Base-by-base conservation (phyloP, 1,140 invertebrate species). In the Heliconius nattereri region DNA sequence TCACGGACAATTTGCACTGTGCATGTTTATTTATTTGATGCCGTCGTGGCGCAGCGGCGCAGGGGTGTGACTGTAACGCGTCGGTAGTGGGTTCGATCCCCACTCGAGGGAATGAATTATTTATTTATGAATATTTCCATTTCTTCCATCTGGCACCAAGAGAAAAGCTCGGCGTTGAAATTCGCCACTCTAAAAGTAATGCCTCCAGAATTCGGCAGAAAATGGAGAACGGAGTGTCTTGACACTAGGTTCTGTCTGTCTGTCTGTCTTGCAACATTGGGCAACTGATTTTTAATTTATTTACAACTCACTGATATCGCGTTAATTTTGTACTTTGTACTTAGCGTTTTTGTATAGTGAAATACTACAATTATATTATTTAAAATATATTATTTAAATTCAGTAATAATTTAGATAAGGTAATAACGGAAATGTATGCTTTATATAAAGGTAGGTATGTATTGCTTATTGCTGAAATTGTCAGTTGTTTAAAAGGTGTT, bases 1-100 rank as follows among this genome's bases (percentile, higher is more conserved):
- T 88, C 82, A 85, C 75, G 86, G 83, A 76, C 79, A 81, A 79
- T 79, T 78, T 73, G 70, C 37, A 78, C 54, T 49, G 49, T 57
- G 32, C 23, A 70, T 71, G 32, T 29, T 40, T 66, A 29, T 66
- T 66, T 66, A 29, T 45, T 3, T 45, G 13, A 45, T 3, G 40
- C 40, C 0, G 1, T 6, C 40, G 3, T 45, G 40, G 40, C 5
- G 40, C 40, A 13, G 2, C 11, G 11, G 13, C 0, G 6, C 40
- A 11, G 16, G 3, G 16, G 2, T 5, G 3, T 45, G 40, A 45
- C 40, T 45, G 13, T 45, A 45, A 45, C 40, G 40, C 40, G 11
- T 16, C 40, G 11, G 3, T 45, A 5, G 40, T 45, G 40, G 13
- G 40, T 16, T 16, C 5, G 40, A 45, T 16, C 13, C 5, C 2